A percentile compares a stretch with the other conserved stretches of the same genome.
phyloP scores from a whole-genome alignment of 1,140 invertebrate species.

The Drosophila sucinea region DNA sequence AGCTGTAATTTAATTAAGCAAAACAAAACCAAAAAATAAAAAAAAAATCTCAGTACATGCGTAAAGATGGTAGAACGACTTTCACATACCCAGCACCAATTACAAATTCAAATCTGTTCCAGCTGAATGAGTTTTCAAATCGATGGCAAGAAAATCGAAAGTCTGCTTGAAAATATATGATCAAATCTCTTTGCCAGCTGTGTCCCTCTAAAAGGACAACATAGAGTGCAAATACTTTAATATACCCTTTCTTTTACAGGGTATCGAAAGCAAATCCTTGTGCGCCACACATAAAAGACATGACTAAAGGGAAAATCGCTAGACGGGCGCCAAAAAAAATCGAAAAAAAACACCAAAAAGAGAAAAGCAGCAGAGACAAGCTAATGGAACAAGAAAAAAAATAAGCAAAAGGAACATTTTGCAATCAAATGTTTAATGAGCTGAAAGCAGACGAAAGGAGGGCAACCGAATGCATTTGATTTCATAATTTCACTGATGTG shows the following conservation, averaged over 20 bases:
- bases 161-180: no score
- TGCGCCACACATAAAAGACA: not conserved
- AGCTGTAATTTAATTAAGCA: slow-evolving; percentile 58
- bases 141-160: no score
- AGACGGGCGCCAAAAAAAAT: slow-evolving; percentile 16
- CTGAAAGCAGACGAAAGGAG: not conserved
- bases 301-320: slow-evolving; percentile 25
- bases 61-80: not conserved
- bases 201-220: no score
- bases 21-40: slow-evolving; percentile 37
- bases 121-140: no score
- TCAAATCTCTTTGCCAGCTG: no score
- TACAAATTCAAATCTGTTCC: no score
- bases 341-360: slow-evolving; percentile 4
- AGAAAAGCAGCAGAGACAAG: slow-evolving; percentile 9
- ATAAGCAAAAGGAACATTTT: slow-evolving; percentile 1
- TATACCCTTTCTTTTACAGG: not conserved
- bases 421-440: slow-evolving; percentile 15
- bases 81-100: not conserved
- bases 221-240: not conserved
- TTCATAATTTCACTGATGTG: not conserved
- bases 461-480: not conserved
- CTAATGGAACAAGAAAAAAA: slow-evolving; percentile 1
- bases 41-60: slow-evolving; percentile 17
- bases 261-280: not conserved